Conservation (phyloP, 2,888 invertebrate species). For the Drosophila merina region DNA sequence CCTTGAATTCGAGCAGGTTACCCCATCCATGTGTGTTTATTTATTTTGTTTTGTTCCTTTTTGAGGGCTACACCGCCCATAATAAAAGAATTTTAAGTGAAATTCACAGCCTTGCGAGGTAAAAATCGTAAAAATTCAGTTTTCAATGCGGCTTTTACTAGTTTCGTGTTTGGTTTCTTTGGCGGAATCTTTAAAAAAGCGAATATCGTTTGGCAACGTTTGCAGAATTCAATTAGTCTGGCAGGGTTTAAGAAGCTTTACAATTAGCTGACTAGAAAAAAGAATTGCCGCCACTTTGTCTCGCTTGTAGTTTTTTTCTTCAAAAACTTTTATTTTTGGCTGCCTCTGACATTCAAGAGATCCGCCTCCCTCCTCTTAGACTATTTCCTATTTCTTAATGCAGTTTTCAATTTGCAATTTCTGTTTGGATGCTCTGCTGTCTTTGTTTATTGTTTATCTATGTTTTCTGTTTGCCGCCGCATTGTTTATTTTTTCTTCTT, state of each 20-base stretch:
- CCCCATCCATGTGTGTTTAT: slow-evolving; percentile 12
- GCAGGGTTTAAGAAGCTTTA: slow-evolving; percentile 19
- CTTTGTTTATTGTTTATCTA: slow-evolving; percentile 78
- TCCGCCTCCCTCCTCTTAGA: slow-evolving; percentile 14
- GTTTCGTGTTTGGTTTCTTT: slow-evolving; percentile 33
- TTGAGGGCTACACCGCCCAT: slow-evolving; percentile 52
- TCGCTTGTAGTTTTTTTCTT: slow-evolving; percentile 7
- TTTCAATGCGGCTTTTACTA: slow-evolving; percentile 62
- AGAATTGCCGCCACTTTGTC: slow-evolving; percentile 28
- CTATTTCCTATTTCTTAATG: slow-evolving; percentile 33
- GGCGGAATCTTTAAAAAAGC: slow-evolving; percentile 4
- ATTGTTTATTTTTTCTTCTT: slow-evolving; percentile 73
- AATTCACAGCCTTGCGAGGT: slow-evolving; percentile 72
- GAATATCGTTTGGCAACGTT: slow-evolving; percentile 53
- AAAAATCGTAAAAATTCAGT: slow-evolving; percentile 75
- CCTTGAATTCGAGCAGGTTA: slow-evolving; percentile 64
- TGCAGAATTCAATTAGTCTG: slow-evolving; percentile 64
- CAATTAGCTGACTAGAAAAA: slow-evolving; percentile 16
- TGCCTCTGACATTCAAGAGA: slow-evolving; percentile 53
- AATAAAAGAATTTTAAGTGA: slow-evolving; percentile 77
- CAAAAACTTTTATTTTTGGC: slow-evolving; percentile 33
- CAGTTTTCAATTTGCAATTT: slow-evolving; percentile 64
- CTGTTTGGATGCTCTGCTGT: slow-evolving; percentile 46
- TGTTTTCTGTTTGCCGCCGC: slow-evolving; percentile 37
- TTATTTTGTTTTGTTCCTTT: slow-evolving; percentile 28